These are phyloP conservation scores for Drosophila miranda DNA, from an alignment of 1,140 invertebrate genomes.

Conservation along the genomic window DNA sequence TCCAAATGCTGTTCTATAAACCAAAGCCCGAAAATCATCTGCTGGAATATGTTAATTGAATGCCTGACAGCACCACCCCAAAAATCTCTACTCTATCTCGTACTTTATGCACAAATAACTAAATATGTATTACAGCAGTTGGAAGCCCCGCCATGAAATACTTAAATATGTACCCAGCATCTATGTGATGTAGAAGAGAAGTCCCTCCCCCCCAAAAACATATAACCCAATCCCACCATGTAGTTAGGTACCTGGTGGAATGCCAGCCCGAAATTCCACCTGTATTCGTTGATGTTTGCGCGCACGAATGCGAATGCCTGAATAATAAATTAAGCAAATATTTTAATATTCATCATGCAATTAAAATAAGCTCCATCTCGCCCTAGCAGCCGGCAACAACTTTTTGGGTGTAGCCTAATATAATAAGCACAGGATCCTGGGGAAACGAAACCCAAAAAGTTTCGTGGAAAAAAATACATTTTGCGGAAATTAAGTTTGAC, in stretches of 20 bases:
- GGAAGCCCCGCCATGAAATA: too few species aligned
- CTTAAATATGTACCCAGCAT: too few species aligned
- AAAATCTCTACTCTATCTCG: too few species aligned
- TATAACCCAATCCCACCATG: neutral
- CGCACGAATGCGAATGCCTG: slow-evolving; percentile 68
- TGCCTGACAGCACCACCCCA: too few species aligned
- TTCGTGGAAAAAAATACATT: slow-evolving; percentile 56
- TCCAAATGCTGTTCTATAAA: too few species aligned
- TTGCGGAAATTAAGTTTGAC: slow-evolving; percentile 76
- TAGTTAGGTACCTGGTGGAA: slow-evolving; percentile 28
- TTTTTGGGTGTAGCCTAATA: slow-evolving; percentile 69
- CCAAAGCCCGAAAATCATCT: too few species aligned
- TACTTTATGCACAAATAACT: too few species aligned
- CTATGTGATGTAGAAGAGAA: too few species aligned
- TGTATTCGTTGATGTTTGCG: slow-evolving; percentile 45
- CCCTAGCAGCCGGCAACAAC: slow-evolving; percentile 16
- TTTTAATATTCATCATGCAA: slow-evolving; percentile 82
- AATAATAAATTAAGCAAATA: slow-evolving; percentile 82
- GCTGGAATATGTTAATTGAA: too few species aligned
- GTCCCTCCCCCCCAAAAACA: too few species aligned
- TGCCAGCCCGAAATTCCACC: slow-evolving; percentile 3
- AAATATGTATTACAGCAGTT: too few species aligned
- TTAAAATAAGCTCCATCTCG: slow-evolving; percentile 73
- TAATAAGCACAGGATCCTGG: slow-evolving; percentile 55
- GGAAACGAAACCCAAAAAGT: slow-evolving; percentile 27